Percentiles rank a stretch among this genome's conserved stretches.
phyloP scores from a whole-genome alignment of 1,140 invertebrate genomes.

The Polypedilum vanderplanki region DNA sequence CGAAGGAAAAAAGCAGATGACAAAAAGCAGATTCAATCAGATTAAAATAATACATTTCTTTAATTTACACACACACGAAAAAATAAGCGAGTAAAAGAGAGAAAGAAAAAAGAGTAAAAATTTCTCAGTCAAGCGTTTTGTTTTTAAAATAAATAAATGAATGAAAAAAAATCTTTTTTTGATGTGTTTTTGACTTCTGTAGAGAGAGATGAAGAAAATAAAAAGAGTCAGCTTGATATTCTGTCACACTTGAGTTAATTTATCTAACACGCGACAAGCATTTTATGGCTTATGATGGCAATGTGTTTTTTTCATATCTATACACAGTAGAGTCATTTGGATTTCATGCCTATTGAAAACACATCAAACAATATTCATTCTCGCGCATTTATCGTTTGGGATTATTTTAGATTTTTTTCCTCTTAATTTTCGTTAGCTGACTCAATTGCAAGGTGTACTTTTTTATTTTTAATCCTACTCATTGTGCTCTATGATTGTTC shows the following conservation, averaged over 20 bases:
- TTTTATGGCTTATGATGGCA: slow-evolving; percentile 12
- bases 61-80: background rate
- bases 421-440: too few relatives aligned
- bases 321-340: background rate
- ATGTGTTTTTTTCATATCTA: slow-evolving; percentile 14
- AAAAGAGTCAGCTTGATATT: slow-evolving; percentile 8
- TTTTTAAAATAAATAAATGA: slow-evolving; percentile 9
- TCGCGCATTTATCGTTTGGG: background rate
- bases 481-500: background rate
- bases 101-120: background rate
- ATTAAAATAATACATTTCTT: slow-evolving; percentile 14
- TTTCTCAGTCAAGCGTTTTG: slow-evolving; percentile 4
- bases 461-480: background rate
- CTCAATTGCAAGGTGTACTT: background rate
- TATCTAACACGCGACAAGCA: slow-evolving; percentile 16
- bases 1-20: background rate
- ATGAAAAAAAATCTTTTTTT: background rate
- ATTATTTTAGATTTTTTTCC: background rate
- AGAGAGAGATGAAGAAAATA: background rate
- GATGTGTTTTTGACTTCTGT: background rate
- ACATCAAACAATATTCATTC: background rate
- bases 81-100: background rate
- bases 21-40: slow-evolving; percentile 17
- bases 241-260: slow-evolving; percentile 17
- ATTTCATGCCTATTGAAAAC: slow-evolving; percentile 7